Conservation (phyloP, 2,113 vertebrate species). For the Australoheros scitulus region DNA sequence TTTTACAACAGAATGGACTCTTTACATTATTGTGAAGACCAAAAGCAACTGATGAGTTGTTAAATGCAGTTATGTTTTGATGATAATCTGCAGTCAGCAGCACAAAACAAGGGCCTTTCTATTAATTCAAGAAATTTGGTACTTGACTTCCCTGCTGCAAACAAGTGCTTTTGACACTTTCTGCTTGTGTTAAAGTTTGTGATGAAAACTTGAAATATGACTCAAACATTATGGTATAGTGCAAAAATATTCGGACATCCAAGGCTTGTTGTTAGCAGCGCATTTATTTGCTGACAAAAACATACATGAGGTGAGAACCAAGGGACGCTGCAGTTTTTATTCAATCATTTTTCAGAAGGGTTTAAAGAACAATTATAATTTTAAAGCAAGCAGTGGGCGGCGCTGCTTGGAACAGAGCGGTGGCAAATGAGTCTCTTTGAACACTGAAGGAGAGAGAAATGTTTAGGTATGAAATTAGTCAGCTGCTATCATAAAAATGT, state of each 20-base stretch:
- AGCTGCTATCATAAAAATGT: background rate
- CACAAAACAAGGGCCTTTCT: background rate
- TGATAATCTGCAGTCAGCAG: background rate
- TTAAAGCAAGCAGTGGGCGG: background rate
- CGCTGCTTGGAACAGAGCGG: background rate
- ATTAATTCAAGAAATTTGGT: slow-evolving; percentile 1
- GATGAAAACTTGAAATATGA: slow-evolving; percentile 5
- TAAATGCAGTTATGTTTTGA: background rate
- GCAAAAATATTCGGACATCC: background rate
- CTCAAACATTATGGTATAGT: background rate
- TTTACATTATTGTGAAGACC: background rate
- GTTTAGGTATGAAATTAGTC: background rate
- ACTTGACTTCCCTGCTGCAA: background rate
- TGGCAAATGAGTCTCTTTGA: slow-evolving; percentile 19
- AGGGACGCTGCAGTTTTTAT: background rate
- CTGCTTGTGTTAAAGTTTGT: background rate
- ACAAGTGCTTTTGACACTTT: slow-evolving; percentile 8
- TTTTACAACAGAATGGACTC: background rate
- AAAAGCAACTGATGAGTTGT: background rate
- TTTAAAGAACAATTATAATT: slow-evolving; percentile 2
- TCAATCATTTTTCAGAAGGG: background rate
- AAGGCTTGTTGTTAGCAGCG: background rate
- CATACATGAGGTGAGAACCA: background rate
- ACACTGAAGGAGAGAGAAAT: background rate
- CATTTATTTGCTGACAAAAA: background rate